Base-by-base conservation (phyloP, 2,113 vertebrate genomes). In the Grus americana region DNA sequence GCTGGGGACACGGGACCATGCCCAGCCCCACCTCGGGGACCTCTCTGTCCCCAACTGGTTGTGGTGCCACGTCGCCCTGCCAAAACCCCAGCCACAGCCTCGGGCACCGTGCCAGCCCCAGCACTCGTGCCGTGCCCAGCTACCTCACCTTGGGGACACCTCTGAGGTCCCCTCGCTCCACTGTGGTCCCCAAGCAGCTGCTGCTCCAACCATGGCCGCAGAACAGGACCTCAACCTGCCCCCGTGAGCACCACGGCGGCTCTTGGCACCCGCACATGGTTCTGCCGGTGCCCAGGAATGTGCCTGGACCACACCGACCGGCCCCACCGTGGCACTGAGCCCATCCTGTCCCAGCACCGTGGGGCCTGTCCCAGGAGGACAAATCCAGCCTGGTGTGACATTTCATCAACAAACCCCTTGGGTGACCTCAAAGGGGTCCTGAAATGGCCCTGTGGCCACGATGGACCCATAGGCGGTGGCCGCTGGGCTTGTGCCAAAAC, bases 231-330 rank as follows among this genome's bases (percentile, higher is more conserved):
- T 90, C 38, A 36, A 3, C 70, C 67, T 0, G 0, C 7, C 27
- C 42, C 19, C 0, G 23, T 0, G 0, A 63, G 63, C 34, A 11
- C 73, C 0, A 3, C 3, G 1, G n/a, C 44, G 67, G 50, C 32
- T 92, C 55, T 86, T 91, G 87, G 93, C 93, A 94, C 32, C 0
- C 0, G 7, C 44, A 12, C 16, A 1, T 1, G 23, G 72, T 47
- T 67, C 63, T 8, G 0, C 86, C 4, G 0, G n/a, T 42, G 52
- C 87, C 85, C 0, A 3, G 94, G 96, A 97, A 97, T 95, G 95
- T 75, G 94, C 78, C 90, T 78, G 0, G 94, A 96, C 91, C 58
- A 71, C 92, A 71, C 88, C 3, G 0, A 95, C 96, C 49, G 19
- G 96, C 87, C 70, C 19, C 36, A 6, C 81, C 2, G 0, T 90